These are phyloP conservation scores for Microcebus murinus DNA, from an alignment of 2,113 vertebrate genomes.

Conservation along the genomic window DNA sequence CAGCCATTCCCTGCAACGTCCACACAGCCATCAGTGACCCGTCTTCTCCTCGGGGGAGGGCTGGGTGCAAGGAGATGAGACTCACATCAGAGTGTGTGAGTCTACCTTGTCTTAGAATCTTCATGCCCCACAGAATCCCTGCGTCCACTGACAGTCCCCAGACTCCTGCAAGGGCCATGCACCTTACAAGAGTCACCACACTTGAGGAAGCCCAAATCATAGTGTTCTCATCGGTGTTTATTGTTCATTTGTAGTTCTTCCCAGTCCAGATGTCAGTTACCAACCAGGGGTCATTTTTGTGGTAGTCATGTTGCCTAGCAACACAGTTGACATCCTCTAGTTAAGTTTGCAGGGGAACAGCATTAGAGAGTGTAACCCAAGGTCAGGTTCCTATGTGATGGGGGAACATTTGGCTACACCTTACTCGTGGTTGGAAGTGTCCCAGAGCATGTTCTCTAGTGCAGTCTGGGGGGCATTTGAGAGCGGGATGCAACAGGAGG, in stretches of 20 bases:
- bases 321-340: neutral
- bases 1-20: neutral
- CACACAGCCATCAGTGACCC: neutral
- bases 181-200: neutral
- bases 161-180: neutral
- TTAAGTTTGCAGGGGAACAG: neutral
- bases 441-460: neutral
- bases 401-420: neutral
- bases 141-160: neutral
- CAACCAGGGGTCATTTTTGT: neutral
- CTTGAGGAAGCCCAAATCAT: neutral
- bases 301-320: neutral
- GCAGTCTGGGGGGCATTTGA: neutral
- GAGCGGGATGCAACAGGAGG: neutral
- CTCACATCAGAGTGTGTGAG: neutral
- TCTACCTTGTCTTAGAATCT: neutral
- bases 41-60: neutral
- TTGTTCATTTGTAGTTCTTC: neutral
- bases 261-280: neutral
- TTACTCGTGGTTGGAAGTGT: neutral
- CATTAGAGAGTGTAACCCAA: neutral
- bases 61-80: neutral
- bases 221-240: neutral
- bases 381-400: neutral
- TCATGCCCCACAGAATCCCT: neutral